A percentile compares a stretch with the other conserved stretches of the same genome.
Evolutionary conservation across 2,113 vertebrate species (phyloP).

Genomic region (Hippopotamus amphibius): DNA sequence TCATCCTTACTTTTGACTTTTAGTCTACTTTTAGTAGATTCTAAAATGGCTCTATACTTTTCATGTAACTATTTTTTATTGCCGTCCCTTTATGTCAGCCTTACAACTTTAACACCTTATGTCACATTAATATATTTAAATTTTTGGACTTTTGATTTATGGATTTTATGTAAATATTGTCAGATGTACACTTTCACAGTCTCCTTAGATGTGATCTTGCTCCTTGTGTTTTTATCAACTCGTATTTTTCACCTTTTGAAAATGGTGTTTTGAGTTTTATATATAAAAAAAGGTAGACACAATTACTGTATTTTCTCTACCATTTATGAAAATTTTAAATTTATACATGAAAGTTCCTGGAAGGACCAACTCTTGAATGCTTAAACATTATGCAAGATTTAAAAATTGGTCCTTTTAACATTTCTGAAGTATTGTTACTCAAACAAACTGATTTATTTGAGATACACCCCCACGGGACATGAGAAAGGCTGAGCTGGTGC

Average conservation of each 20-base stretch:
- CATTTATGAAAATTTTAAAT: neutral
- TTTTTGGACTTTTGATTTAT: neutral
- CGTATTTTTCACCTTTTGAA: neutral
- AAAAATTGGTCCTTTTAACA: neutral
- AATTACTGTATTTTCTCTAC: neutral
- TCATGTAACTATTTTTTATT: neutral
- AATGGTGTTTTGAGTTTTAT: neutral
- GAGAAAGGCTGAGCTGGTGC: neutral
- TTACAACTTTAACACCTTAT: neutral
- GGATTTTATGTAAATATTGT: neutral
- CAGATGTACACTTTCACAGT: neutral
- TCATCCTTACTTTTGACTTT: neutral
- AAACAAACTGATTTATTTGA: neutral
- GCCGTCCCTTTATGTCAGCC: neutral
- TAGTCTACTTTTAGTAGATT: neutral
- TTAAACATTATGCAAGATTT: neutral
- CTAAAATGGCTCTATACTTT: neutral
- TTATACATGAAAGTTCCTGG: neutral
- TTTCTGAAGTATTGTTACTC: neutral
- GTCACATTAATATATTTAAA: neutral
- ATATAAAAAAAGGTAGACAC: neutral
- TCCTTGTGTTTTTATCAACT: neutral
- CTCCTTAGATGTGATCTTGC: neutral
- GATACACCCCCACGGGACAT: neutral
- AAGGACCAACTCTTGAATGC: neutral